Base-by-base conservation (phyloP, 1,140 invertebrate species). In the Homalodisca vitripennis region DNA sequence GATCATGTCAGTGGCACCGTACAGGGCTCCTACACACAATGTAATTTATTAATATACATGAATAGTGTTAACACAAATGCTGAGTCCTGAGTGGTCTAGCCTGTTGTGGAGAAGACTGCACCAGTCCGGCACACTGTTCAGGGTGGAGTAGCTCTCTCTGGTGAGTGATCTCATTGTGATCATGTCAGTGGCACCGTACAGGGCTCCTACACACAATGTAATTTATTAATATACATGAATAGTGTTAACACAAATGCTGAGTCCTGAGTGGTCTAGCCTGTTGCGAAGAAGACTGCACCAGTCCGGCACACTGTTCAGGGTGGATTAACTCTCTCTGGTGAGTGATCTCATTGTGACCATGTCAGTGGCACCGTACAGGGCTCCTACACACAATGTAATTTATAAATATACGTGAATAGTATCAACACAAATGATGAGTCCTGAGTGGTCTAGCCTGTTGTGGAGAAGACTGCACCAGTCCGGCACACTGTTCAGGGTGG, bases 351-450 rank as follows among this genome's bases (percentile, higher is more conserved):
- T 85, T 60, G 84, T 84, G 17, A 93, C 82, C 26, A 90, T 85
- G 80, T 97, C 93, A 6, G 93, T 89, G 10, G 89, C 89, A 3
- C 92, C 92, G 78, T 92, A 90, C 71, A 97, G 86, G 17, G 94
- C 88, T 66, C 92, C 92, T 84, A 80, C 76, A 73, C 75, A 75
- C n/a, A n/a, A n/a, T n/a, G n/a, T n/a, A n/a, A n/a, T n/a, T n/a
- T n/a, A n/a, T n/a, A n/a, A n/a, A n/a, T n/a, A n/a, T n/a, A n/a
- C n/a, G n/a, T n/a, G n/a, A n/a, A n/a, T n/a, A n/a, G n/a, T n/a
- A n/a, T n/a, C n/a, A n/a, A n/a, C n/a, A n/a, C n/a, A n/a, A n/a
- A n/a, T n/a, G n/a, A n/a, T n/a, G n/a, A n/a, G n/a, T n/a, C n/a
- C 51, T 6, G 51, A 12, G 6, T 10, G 48, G 55, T 24, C 31